Conservation (phyloP, 2,113 vertebrate genomes). For the Tauraco erythrolophus region DNA sequence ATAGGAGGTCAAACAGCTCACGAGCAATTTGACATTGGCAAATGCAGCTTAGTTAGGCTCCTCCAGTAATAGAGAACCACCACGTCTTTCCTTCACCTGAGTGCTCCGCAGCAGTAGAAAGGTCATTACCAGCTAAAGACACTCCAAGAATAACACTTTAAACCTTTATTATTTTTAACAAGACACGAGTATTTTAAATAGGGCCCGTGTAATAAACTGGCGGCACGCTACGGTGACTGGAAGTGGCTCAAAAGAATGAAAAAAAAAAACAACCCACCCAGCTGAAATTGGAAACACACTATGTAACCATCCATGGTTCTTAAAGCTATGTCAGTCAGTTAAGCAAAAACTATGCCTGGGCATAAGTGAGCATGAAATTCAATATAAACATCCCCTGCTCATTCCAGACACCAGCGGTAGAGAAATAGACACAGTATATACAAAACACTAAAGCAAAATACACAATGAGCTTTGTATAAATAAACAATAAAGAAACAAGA, state of each 20-base stretch:
- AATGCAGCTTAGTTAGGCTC: constrained; percentile 65
- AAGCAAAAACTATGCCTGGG: not conserved
- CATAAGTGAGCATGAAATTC: constrained; percentile 13
- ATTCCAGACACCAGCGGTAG: not conserved
- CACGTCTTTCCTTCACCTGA: not conserved
- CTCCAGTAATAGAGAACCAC: constrained; percentile 61
- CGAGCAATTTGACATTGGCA: constrained; percentile 70
- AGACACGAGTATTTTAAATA: not conserved
- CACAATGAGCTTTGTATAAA: not conserved
- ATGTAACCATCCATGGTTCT: not conserved
- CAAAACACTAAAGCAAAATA: not conserved
- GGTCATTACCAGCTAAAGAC: constrained; percentile 35
- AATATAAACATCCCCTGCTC: not conserved
- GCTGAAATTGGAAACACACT: not conserved
- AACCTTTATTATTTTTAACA: constrained; percentile 35
- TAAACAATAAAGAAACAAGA: not conserved
- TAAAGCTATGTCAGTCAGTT: not conserved
- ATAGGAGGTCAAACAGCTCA: constrained; percentile 70
- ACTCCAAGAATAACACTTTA: not conserved
- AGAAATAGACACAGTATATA: not conserved
- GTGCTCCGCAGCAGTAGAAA: not conserved
- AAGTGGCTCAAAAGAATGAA: not conserved
- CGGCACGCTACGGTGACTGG: not conserved
- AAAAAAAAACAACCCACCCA: not conserved
- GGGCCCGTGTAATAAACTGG: not conserved